These are phyloP conservation scores for Prunella strophiata DNA, from an alignment of 2,797 vertebrate genomes.

Conservation along the genomic window DNA sequence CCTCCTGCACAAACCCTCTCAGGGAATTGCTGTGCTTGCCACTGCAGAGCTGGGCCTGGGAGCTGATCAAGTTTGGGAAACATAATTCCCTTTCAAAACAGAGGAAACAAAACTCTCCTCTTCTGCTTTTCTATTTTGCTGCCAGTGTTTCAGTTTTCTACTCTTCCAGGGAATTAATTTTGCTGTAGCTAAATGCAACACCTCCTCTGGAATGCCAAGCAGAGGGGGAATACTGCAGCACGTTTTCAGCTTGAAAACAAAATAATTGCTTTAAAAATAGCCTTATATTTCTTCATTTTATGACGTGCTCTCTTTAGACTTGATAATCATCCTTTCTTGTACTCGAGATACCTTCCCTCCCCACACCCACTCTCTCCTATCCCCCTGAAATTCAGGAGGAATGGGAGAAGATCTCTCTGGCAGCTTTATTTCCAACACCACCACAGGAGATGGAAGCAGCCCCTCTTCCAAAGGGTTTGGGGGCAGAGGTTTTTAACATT, in stretches of 20 bases:
- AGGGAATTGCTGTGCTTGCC: background rate
- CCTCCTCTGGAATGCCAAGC: slow-evolving; percentile 31
- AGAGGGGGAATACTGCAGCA: slow-evolving; percentile 45
- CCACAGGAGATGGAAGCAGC: background rate
- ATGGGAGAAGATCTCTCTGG: background rate
- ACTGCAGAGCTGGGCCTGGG: background rate
- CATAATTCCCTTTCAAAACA: background rate
- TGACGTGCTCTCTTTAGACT: slow-evolving; percentile 33
- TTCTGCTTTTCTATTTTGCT: background rate
- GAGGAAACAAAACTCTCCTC: background rate
- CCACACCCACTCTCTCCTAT: slow-evolving; percentile 50
- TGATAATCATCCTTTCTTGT: slow-evolving; percentile 47
- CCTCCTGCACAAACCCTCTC: background rate
- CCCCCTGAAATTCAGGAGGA: slow-evolving; percentile 17
- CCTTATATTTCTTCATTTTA: slow-evolving; percentile 22
- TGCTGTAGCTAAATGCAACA: background rate
- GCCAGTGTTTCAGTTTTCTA: background rate
- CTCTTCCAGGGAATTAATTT: background rate
- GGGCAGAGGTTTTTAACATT: background rate
- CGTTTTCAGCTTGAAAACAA: slow-evolving; percentile 26
- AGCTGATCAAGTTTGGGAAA: background rate
- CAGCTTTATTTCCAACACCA: background rate
- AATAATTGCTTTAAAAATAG: slow-evolving; percentile 53
- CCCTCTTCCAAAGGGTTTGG: accelerated
- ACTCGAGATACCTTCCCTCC: slow-evolving; percentile 42